Evolutionary conservation across 2,113 vertebrate genomes (phyloP).

Genomic region (cattle (Bos taurus)): DNA sequence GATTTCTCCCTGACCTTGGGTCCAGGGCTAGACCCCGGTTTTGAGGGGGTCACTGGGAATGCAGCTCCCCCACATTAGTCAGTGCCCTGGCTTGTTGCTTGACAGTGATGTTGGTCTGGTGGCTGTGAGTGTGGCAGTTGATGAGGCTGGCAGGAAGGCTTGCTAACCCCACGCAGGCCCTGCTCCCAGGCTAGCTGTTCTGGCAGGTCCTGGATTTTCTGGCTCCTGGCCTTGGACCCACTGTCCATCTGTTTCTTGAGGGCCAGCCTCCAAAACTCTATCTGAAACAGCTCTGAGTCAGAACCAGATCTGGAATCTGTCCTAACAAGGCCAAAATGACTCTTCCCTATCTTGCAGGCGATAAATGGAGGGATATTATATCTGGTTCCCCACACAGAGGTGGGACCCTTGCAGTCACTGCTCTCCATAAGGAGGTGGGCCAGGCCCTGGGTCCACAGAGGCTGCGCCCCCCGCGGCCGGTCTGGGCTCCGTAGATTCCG

Average conservation of each 20-base stretch:
- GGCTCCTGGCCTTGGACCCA: not conserved
- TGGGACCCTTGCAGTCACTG: not conserved
- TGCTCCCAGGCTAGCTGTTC: not conserved
- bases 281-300: not conserved
- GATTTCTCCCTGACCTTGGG: not conserved
- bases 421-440: not conserved
- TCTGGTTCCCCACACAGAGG: not conserved
- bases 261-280: not conserved
- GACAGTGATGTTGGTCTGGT: not conserved
- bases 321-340: not conserved
- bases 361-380: not conserved
- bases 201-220: not conserved
- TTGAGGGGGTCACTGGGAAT: not conserved
- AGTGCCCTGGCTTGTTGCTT: not conserved
- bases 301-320: not conserved
- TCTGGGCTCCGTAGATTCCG: not conserved
- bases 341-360: not conserved
- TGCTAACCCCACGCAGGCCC: not conserved
- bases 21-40: not conserved
- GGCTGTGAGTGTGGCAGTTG: not conserved
- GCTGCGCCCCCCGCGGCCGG: accelerated
- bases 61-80: not conserved
- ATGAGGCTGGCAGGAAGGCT: not conserved
- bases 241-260: not conserved
- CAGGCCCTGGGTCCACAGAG: accelerated